phyloP scores from a whole-genome alignment of 2,113 vertebrate genomes.

The Charadrius vociferus region DNA sequence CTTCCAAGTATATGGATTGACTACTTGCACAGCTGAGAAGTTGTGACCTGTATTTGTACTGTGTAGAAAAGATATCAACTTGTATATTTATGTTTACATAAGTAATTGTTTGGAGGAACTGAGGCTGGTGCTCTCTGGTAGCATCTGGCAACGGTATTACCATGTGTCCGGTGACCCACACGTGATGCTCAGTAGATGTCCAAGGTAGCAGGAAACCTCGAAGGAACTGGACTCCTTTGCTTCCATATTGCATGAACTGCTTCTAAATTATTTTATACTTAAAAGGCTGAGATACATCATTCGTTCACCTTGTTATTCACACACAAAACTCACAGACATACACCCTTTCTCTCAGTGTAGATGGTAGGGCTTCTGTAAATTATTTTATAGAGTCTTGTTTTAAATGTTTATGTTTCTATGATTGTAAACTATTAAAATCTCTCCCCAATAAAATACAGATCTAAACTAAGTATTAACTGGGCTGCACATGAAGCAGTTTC shows the following conservation, averaged over 20 bases:
- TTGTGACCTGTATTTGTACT: slow-evolving; percentile 82
- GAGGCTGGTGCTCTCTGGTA: slow-evolving; percentile 16
- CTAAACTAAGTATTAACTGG: slow-evolving; percentile 84
- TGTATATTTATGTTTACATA: slow-evolving; percentile 87
- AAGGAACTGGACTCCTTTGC: slow-evolving; percentile 66
- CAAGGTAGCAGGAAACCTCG: slow-evolving; percentile 52
- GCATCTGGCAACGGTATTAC: slow-evolving; percentile 24
- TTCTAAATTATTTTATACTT: slow-evolving; percentile 84
- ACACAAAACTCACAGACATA: slow-evolving; percentile 61
- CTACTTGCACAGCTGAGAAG: slow-evolving; percentile 83
- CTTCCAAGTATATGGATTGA: slow-evolving; percentile 83
- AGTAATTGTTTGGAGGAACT: slow-evolving; percentile 63
- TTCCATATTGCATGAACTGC: slow-evolving; percentile 88
- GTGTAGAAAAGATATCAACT: slow-evolving; percentile 83
- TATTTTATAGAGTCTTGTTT: slow-evolving; percentile 93
- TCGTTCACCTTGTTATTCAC: slow-evolving; percentile 62
- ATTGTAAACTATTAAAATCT: slow-evolving; percentile 85
- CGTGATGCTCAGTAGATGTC: slow-evolving; percentile 70
- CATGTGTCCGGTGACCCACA: slow-evolving; percentile 33
- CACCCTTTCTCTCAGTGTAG: slow-evolving; percentile 67
- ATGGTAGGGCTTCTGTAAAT: slow-evolving; percentile 88
- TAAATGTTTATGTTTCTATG: slow-evolving; percentile 86
- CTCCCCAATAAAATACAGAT: slow-evolving; percentile 76
- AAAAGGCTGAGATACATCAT: slow-evolving; percentile 69
- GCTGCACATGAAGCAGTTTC: slow-evolving; percentile 71